Conservation (phyloP, 2,888 invertebrate species). For the Gastracanthus pulcherrimus region DNA sequence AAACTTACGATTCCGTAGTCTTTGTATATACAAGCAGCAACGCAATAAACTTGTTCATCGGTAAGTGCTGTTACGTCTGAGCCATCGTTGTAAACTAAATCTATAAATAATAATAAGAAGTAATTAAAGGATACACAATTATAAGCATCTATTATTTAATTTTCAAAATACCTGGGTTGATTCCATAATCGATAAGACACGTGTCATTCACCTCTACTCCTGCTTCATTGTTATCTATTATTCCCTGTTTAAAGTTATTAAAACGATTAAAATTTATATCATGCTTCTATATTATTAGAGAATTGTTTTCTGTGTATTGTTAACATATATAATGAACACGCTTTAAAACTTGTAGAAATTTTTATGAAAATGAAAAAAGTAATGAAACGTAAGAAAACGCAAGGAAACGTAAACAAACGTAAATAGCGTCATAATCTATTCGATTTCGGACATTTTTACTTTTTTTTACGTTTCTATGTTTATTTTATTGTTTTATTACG, state of each 20-base stretch:
- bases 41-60: slow-evolving; percentile 31
- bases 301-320: too few species aligned
- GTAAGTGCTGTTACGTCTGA: neutral
- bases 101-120: neutral
- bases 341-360: too few species aligned
- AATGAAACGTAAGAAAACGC: too few species aligned
- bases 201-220: neutral
- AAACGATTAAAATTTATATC: neutral
- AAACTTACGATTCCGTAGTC: slow-evolving; percentile 36
- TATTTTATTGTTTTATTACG: too few species aligned
- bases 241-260: neutral
- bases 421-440: too few species aligned
- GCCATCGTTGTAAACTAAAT: neutral
- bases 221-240: neutral
- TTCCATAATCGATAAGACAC: slow-evolving; percentile 30
- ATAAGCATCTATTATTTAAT: neutral
- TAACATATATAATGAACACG: too few species aligned
- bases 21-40: slow-evolving; percentile 38
- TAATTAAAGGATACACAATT: neutral
- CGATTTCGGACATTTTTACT: too few species aligned
- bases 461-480: too few species aligned
- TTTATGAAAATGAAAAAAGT: too few species aligned
- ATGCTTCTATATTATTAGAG: too few species aligned
- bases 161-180: slow-evolving; percentile 9
- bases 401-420: too few species aligned